Evolutionary conservation across 2,888 invertebrate species (phyloP), one percentile per base, ranked within the genome.

Genomic region (Apotomis turbidana): DNA sequence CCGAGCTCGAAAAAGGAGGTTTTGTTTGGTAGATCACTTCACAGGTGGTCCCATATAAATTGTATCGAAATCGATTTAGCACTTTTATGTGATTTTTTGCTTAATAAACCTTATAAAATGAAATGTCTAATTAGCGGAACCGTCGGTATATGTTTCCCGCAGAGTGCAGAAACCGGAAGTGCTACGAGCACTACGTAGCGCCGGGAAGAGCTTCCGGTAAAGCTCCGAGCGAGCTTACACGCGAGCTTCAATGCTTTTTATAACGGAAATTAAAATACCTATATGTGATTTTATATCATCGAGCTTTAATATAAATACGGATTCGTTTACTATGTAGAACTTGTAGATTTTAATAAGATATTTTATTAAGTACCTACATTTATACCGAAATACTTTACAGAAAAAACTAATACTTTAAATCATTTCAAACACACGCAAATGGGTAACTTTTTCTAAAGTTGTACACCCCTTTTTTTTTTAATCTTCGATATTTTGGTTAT

Each of bases 151-250:
- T 57, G 41, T 36, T 44, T 36, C 13, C 51, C n/a, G 52, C 57
- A 60, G 49, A 69, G 69, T 60, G 59, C 68, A 68, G 68, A 68
- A 41, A 52, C 67, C 67, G 71, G 71, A 71, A 67, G 67, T 67
- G 71, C 71, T 68, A 71, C 71, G 71, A 61, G 61, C 62, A 52
- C 64, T 51, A 51, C 71, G 71, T 62, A 68, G 67, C 71, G 71
- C 71, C 71, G 71, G 71, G 61, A 68, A 67, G 61, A 62, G 71
- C 61, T 61, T 71, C 67, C 67, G 61, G 67, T 46, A 52, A 60
- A 67, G 51, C 64, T 64, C 52, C 12, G 36, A 46, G 57, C 61
- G 46, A 36, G 10, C 52, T 38, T 9, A 57, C 66, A 57, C 66
- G 57, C 46, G 36, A 57, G 44, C 59, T n/a, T 38, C 44, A n/a